Evolutionary conservation across 1,140 invertebrate species (phyloP).

Genomic region (Nylanderia fulva): DNA sequence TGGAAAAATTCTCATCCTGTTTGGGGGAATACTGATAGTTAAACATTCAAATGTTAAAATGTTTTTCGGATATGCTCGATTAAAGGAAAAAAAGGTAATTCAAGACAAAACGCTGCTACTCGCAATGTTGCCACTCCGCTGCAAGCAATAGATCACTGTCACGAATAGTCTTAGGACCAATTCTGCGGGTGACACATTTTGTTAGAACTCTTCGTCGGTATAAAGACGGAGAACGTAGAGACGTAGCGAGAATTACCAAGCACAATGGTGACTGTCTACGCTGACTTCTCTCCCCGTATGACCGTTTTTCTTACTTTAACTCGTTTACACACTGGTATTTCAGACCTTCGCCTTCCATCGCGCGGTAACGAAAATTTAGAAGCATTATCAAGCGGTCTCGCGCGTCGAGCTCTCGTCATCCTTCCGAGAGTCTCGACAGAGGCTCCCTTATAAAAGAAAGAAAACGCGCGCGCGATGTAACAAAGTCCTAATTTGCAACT

Average conservation of each 20-base stretch:
- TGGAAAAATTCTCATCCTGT: neutral
- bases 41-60: constrained; percentile 29
- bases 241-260: constrained; percentile 63
- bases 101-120: neutral
- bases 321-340: constrained; percentile 59
- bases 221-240: constrained; percentile 60
- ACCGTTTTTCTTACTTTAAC: constrained; percentile 73
- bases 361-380: constrained; percentile 73
- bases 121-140: neutral
- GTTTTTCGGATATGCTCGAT: neutral
- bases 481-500: constrained; percentile 73
- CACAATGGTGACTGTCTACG: constrained; percentile 53
- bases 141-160: constrained; percentile 28
- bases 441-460: constrained; percentile 38
- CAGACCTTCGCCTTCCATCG: constrained; percentile 38
- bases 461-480: constrained; percentile 56
- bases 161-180: constrained; percentile 37
- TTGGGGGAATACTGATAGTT: neutral
- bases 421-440: constrained; percentile 19
- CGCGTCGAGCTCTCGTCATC: neutral
- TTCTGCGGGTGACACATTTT: constrained; percentile 48
- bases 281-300: constrained; percentile 63
- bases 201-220: neutral
- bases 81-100: neutral
- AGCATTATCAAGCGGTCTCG: constrained; percentile 67